Evolutionary conservation across 1,140 invertebrate species (phyloP), one percentile per base, ranked within the genome.

Genomic region (Holcopasites calliopsidis): DNA sequence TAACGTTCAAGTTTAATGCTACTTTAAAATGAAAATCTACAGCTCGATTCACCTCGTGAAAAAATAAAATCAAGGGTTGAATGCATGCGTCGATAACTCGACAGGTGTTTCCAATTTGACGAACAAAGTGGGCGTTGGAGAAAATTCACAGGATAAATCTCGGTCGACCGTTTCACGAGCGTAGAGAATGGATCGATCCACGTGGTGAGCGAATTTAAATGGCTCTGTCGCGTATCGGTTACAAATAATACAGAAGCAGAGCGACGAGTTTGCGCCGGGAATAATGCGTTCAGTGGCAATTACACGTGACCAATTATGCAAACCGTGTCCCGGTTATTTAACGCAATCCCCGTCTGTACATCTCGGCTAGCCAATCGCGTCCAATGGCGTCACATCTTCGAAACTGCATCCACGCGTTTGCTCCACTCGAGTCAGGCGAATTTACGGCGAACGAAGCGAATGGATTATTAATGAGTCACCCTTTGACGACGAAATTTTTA

Each of bases 271-370:
- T 13, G 16, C 31, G 16, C n/a, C 28, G 31, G 31, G 10, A 55
- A 49, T 40, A 68, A 55, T 35, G 47, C 28, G 65, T 68, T 31
- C 50, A 31, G 3, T 26, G n/a, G 68, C 47, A 61, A 72, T 72
- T 72, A 72, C 70, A 16, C 44, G 58, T 38, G 33, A 72, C 18
- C 58, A 72, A 72, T 72, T 72, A 72, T 71, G 55, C 68, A 38
- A 38, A 16, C 49, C 28, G 28, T 38, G 28, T 26, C 23, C 42
- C 55, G 26, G 55, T 61, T 71, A 47, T 71, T 71, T 71, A 70
- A 70, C 68, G 49, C 49, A 16, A 55, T n/a, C 10, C 23, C 49
- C 26, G 18, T 4, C 6, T 40, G 23, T 31, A 54, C 47, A 10
- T 6, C 13, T 33, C 10, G 6, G 23, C 0, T 33, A 42, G 42